Evolutionary conservation across 2,113 vertebrate genomes (phyloP).

Genomic region (Polyodon spathula): DNA sequence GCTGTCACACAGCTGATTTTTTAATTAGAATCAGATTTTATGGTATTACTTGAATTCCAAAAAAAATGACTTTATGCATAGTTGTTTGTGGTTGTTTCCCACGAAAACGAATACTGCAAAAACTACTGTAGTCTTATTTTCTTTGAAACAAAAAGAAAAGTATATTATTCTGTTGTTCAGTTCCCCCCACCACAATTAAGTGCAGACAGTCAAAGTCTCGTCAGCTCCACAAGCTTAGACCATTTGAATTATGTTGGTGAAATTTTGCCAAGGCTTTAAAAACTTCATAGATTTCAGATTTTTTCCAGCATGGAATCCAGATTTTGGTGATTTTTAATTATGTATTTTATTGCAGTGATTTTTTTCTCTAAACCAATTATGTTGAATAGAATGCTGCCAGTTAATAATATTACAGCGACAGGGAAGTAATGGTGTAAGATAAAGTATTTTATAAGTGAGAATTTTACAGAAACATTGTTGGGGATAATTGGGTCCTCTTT

Average conservation of each 20-base stretch:
- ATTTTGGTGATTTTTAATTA: not conserved
- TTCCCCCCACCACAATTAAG: constrained; percentile 48
- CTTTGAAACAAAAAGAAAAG: constrained; percentile 46
- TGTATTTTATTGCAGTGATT: constrained; percentile 2
- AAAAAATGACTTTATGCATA: constrained; percentile 44
- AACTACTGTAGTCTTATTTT: constrained; percentile 47
- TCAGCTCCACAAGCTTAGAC: constrained; percentile 35
- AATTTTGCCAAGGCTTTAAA: constrained; percentile 4
- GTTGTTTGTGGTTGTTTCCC: constrained; percentile 42
- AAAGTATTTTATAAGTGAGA: too few species aligned
- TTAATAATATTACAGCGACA: too few species aligned
- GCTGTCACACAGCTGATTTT: constrained; percentile 51
- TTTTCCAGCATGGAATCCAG: not conserved
- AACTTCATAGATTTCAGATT: constrained; percentile 2
- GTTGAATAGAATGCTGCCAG: too few species aligned
- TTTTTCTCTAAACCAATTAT: too few species aligned
- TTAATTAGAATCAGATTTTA: constrained; percentile 52
- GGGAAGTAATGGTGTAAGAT: too few species aligned
- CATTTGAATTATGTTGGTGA: constrained; percentile 10
- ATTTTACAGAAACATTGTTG: too few species aligned
- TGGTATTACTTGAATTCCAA: constrained; percentile 54
- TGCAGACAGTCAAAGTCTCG: constrained; percentile 41
- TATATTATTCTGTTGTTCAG: constrained; percentile 38
- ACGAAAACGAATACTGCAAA: constrained; percentile 47
- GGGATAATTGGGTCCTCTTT: too few species aligned